Percentiles rank a stretch among this genome's conserved stretches.
Evolutionary conservation across 2,797 vertebrate species (phyloP).

Genomic region (Sebastes flavidus): DNA sequence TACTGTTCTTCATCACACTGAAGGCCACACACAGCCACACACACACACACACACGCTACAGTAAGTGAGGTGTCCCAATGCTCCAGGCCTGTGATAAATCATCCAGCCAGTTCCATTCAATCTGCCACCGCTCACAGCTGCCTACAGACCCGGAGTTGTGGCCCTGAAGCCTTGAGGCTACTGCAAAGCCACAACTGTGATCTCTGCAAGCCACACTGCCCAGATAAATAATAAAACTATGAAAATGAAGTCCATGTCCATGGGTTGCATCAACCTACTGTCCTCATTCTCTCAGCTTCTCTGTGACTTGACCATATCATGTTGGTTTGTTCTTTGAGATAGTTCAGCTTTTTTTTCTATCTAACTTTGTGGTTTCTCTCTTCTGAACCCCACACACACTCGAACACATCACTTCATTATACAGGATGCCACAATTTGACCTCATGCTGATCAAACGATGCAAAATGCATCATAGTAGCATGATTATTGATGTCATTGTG

Average conservation of each 20-base stretch:
- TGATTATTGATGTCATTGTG: neutral
- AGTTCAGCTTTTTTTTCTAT: neutral
- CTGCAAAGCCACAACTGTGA: conserved; percentile 45
- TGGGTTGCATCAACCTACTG: conserved; percentile 34
- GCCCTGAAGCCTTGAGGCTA: conserved; percentile 37
- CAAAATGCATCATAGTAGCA: neutral
- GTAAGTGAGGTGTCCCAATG: conserved; percentile 40
- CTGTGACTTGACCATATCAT: conserved; percentile 7
- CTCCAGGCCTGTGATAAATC: conserved; percentile 70
- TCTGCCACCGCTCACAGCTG: conserved; percentile 59
- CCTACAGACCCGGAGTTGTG: conserved; percentile 33
- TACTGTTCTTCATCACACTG: conserved; percentile 29
- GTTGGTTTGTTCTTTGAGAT: neutral
- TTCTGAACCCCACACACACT: neutral
- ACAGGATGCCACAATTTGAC: neutral
- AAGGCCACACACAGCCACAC: conserved; percentile 17
- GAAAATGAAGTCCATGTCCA: conserved; percentile 16
- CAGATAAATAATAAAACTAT: conserved; percentile 24
- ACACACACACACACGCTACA: conserved; percentile 8
- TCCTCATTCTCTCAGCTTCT: neutral
- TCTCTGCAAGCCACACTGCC: conserved; percentile 35
- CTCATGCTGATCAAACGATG: neutral
- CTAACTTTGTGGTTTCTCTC: neutral
- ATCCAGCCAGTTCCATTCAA: conserved; percentile 65
- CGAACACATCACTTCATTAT: neutral